phyloP scores from a whole-genome alignment of 2,888 invertebrate genomes.

The Conistra vaccinii region DNA sequence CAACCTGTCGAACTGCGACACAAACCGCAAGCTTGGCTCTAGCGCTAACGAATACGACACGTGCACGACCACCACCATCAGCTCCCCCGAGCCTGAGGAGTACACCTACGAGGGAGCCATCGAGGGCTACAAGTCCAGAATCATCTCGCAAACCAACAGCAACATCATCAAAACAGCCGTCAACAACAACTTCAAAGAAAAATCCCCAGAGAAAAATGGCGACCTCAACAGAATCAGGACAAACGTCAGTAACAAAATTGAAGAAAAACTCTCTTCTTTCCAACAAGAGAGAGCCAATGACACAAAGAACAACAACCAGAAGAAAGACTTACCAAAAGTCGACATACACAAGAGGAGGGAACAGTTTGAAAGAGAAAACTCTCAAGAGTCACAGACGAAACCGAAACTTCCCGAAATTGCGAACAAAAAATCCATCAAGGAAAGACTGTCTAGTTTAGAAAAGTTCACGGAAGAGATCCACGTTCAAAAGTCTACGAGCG shows the following conservation, averaged over 20 bases:
- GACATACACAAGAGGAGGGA: conserved; percentile 95
- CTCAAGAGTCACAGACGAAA: conserved; percentile 88
- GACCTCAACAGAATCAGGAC: conserved; percentile 88
- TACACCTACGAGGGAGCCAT: conserved; percentile 97
- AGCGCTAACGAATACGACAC: conserved; percentile 92
- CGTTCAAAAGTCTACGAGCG: conserved; percentile 85
- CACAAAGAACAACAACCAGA: conserved; percentile 86
- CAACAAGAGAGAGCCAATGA: conserved; percentile 88
- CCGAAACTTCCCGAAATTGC: conserved; percentile 92
- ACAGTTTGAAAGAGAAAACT: conserved; percentile 94
- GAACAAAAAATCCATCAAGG: conserved; percentile 93
- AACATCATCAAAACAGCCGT: conserved; percentile 86
- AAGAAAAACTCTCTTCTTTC: conserved; percentile 91
- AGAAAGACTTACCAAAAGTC: conserved; percentile 94
- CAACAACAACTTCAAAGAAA: conserved; percentile 87
- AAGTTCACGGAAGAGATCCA: conserved; percentile 91
- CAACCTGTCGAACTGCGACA: conserved; percentile 86
- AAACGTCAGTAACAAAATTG: conserved; percentile 91
- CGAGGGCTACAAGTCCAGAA: conserved; percentile 95
- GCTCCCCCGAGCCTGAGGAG: conserved; percentile 94
- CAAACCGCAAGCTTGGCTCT: conserved; percentile 87
- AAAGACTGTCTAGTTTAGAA: conserved; percentile 93
- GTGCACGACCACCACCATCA: conserved; percentile 92
- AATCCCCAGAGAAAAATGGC: conserved; percentile 86
- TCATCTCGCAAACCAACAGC: conserved; percentile 91